Percentiles rank a stretch among this genome's conserved stretches.
These are phyloP conservation scores for Oncorhynchus mykiss DNA, from an alignment of 2,113 vertebrate genomes.

Conservation along the genomic window DNA sequence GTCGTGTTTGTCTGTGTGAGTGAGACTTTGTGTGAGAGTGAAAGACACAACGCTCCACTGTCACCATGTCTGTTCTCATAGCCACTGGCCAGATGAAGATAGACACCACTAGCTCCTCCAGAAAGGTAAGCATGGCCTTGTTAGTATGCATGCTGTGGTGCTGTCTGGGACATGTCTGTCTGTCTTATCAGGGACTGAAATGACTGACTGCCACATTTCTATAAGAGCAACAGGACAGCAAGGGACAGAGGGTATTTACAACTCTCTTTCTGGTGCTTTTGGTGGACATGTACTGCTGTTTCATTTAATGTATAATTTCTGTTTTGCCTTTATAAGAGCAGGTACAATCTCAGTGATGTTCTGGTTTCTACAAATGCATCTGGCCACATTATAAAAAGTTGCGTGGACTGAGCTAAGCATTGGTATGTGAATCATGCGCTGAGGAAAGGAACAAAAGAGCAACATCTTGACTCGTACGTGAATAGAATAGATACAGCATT, in stretches of 20 bases:
- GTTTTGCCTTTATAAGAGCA: no score
- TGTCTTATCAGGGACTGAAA: constrained; percentile 48
- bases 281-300: constrained; percentile 17
- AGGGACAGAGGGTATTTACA: constrained; percentile 17
- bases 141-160: constrained; percentile 61
- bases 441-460: no score
- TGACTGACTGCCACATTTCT: constrained; percentile 51
- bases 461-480: no score
- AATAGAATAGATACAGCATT: no score
- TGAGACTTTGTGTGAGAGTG: constrained; percentile 12
- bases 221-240: constrained; percentile 46
- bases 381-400: constrained; percentile 28
- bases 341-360: no score
- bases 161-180: constrained; percentile 47
- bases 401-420: constrained; percentile 21
- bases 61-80: constrained; percentile 72
- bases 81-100: constrained; percentile 70
- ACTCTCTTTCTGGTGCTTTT: constrained; percentile 24
- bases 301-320: no score
- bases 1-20: not conserved
- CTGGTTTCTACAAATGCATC: not conserved
- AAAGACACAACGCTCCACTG: constrained; percentile 10
- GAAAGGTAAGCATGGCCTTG: constrained; percentile 70
- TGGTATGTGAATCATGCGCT: not conserved
- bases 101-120: constrained; percentile 61